Conservation (phyloP, 2,797 vertebrate species). For the Centropyge bicolor region DNA sequence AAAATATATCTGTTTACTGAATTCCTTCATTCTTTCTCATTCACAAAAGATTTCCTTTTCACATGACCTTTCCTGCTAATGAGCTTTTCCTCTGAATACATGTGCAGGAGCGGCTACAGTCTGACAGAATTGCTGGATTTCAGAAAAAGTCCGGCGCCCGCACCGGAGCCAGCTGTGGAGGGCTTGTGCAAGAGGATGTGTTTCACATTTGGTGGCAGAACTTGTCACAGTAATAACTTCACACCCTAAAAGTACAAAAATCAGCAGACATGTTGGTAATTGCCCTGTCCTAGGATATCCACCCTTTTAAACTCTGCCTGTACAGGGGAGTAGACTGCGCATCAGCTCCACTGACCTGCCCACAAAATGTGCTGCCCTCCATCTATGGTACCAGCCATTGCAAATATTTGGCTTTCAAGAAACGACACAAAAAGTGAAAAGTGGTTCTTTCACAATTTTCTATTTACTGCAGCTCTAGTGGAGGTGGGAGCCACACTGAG, state of each 20-base stretch:
- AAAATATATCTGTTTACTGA: neutral
- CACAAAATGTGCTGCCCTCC: slow-evolving; percentile 55
- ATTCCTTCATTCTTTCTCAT: neutral
- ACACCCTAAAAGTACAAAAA: slow-evolving; percentile 39
- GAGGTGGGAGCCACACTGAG: slow-evolving; percentile 14
- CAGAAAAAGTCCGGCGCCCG: neutral
- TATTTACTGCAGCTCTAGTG: slow-evolving; percentile 32
- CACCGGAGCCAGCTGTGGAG: neutral
- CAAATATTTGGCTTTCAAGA: slow-evolving; percentile 60
- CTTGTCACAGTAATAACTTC: slow-evolving; percentile 33
- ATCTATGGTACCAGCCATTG: slow-evolving; percentile 29
- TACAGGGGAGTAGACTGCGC: slow-evolving; percentile 32
- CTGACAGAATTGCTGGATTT: neutral
- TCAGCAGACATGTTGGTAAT: slow-evolving; percentile 32
- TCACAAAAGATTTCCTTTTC: neutral
- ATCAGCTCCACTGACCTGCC: slow-evolving; percentile 52
- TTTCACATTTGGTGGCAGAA: slow-evolving; percentile 18
- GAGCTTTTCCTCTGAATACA: neutral
- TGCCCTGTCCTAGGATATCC: slow-evolving; percentile 30
- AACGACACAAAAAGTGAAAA: slow-evolving; percentile 47
- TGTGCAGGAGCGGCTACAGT: neutral
- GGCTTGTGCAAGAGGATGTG: slow-evolving; percentile 7
- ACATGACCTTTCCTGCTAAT: neutral
- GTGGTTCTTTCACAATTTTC: slow-evolving; percentile 39
- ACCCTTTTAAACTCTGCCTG: slow-evolving; percentile 31